Evolutionary conservation across 2,113 vertebrate species (phyloP), one percentile per base, ranked within the genome.

Genomic region (Cebus imitator): DNA sequence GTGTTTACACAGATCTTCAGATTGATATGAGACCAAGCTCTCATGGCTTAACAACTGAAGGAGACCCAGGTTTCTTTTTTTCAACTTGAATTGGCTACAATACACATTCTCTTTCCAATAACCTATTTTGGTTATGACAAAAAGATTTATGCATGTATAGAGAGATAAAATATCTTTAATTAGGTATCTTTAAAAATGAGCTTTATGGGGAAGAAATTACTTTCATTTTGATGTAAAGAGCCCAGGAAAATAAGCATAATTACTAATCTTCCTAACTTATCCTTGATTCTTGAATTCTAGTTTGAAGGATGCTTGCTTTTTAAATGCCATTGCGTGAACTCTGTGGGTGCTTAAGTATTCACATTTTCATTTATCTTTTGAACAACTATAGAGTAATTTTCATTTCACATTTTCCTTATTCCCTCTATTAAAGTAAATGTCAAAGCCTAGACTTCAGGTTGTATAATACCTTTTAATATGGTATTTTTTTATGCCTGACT

Each of bases 361-460:
- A 86, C 89, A 94, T 96, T 96, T 94, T 96, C 94, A 97, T 95
- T 92, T 97, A 88, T 89, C 88, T 91, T 96, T 91, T 97, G 70
- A 95, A 83, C 40, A 90, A 88, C 72, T 89, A 48, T 78, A 82
- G 96, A 94, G 89, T 95, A 94, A 91, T 96, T 97, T 95, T 96
- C 43, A 89, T 75, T 27, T 72, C 55, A 89, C 50, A 89, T 97
- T 96, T 13, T 73, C 86, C 83, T 79, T 55, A 55, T 66, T 76
- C 52, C 23, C n/a, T 79, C 10, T 96, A 70, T 94, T 92, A 87
- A 94, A 81, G 78, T 81, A 82, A 90, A 75, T 89, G 94, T 86
- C 52, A 85, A 68, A 92, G 66, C 86, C 83, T 79, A 90, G 73
- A 85, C 40, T 57, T 89, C 50, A 72, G 79, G 45, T 80, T 83